A percentile compares a stretch with the other conserved stretches of the same genome.
Conservation (phyloP, 2,113 vertebrate genomes). For the Oreotragus oreotragus region DNA sequence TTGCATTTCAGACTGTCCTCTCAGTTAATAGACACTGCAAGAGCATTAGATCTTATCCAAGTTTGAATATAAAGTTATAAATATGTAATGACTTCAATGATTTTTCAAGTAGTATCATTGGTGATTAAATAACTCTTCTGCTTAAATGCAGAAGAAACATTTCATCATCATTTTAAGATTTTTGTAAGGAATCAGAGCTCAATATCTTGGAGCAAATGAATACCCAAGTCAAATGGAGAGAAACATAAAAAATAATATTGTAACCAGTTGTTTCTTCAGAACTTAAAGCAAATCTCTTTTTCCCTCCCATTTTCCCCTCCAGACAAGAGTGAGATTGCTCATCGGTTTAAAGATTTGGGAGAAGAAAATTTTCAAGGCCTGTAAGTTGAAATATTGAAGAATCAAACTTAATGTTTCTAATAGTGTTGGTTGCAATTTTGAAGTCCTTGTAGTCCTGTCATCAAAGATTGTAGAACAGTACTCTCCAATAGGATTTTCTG, state of each 20-base stretch:
- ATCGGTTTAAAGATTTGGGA: constrained; percentile 68
- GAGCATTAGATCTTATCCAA: background rate
- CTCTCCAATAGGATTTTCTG: background rate
- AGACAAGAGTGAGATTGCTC: constrained; percentile 75
- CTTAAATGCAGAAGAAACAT: background rate
- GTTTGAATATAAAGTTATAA: background rate
- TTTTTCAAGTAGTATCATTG: background rate
- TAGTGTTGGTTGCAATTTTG: background rate
- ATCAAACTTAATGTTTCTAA: background rate
- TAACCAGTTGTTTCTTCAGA: background rate
- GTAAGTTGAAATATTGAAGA: constrained; percentile 72
- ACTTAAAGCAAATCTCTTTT: background rate
- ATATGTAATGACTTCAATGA: background rate
- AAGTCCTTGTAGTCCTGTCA: background rate
- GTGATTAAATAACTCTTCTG: background rate
- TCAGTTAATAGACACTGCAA: background rate
- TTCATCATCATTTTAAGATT: background rate
- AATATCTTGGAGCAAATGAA: background rate
- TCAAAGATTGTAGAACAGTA: background rate
- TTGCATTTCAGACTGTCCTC: background rate
- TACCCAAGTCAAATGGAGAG: background rate
- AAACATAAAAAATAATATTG: background rate
- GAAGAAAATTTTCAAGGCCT: constrained; percentile 71
- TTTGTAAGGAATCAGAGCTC: background rate
- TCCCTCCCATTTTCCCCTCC: background rate